Base-by-base conservation (phyloP, 2,113 vertebrate species). In the Megaleporinus macrocephalus region DNA sequence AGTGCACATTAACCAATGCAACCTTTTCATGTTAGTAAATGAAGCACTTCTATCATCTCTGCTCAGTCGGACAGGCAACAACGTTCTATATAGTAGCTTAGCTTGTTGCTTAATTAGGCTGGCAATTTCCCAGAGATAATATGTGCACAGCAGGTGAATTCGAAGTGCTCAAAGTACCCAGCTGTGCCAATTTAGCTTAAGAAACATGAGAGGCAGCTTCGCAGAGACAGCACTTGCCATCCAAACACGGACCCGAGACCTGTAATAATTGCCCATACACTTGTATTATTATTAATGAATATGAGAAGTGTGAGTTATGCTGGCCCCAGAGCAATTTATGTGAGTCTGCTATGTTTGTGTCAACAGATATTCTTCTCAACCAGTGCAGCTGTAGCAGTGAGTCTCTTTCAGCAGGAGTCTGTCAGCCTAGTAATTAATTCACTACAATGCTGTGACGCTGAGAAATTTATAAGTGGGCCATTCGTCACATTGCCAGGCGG, bases 101-200 rank as follows among this genome's bases (percentile, higher is more conserved):
- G n/a, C 55, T 41, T 44, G 30, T 26, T 18, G 55, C 41, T 76
- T 76, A 76, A 44, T 76, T 62, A 62, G 59, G 33, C 55, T 44
- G 33, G 73, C n/a, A 44, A 62, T 62, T 62, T 62, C 73, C 73
- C 33, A 44, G 30, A 62, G 24, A 44, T 44, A 26, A 24, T 44
- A 76, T n/a, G n/a, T 76, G 55, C 73, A 26, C 33, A 44, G 57
- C 57, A 76, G 24, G 57, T 76, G 15, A 76, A 62, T 22, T n/a
- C 20, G 27, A 55, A 74, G 53, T 74, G 73, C 30, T 36, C 15
- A 74, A 36, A 57, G 53, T 27, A 33, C 29, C 29, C 73, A 59
- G 73, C 73, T 74, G 73, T 59, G 73, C 53, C 27, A n/a, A 30
- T 36, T 74, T 24, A 74, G 57, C 30, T 59, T 27, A 53, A 55